These are phyloP conservation scores for Stomatorhinus ivindoensis DNA, from an alignment of 2,113 vertebrate genomes.

Conservation along the genomic window DNA sequence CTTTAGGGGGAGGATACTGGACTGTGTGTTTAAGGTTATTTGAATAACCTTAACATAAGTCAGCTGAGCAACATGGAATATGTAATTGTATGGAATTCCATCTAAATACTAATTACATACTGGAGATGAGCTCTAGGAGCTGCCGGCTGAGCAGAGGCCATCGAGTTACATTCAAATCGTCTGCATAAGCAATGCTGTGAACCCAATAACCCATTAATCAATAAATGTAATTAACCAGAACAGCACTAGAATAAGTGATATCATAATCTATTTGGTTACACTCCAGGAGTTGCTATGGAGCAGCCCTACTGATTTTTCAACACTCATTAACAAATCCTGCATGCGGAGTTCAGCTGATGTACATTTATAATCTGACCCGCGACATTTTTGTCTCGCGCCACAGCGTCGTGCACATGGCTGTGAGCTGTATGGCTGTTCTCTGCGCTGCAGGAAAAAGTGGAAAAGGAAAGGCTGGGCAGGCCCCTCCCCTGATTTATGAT, in stretches of 20 bases:
- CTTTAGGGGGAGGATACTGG: background rate
- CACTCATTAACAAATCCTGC: constrained; percentile 28
- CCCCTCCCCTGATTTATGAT: background rate
- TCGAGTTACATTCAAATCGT: background rate
- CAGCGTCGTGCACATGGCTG: background rate
- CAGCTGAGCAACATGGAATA: background rate
- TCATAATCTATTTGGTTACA: constrained; percentile 36
- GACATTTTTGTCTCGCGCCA: background rate
- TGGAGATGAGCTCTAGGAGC: background rate
- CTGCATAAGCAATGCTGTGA: constrained; percentile 23
- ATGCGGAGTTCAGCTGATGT: constrained; percentile 15
- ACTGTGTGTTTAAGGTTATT: background rate
- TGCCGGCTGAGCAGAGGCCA: background rate
- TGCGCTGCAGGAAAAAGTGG: background rate
- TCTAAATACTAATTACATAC: background rate
- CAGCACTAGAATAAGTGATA: constrained; percentile 27
- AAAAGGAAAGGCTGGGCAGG: background rate
- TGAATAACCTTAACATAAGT: background rate
- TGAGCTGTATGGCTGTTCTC: background rate
- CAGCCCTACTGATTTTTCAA: constrained; percentile 24
- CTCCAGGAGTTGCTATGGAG: constrained; percentile 24
- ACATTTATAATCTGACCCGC: constrained; percentile 26
- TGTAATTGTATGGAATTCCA: background rate
- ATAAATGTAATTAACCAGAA: constrained; percentile 32
- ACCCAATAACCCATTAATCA: constrained; percentile 32